Conservation (phyloP, 2,113 vertebrate genomes). For the Planiliza haematocheilus region DNA sequence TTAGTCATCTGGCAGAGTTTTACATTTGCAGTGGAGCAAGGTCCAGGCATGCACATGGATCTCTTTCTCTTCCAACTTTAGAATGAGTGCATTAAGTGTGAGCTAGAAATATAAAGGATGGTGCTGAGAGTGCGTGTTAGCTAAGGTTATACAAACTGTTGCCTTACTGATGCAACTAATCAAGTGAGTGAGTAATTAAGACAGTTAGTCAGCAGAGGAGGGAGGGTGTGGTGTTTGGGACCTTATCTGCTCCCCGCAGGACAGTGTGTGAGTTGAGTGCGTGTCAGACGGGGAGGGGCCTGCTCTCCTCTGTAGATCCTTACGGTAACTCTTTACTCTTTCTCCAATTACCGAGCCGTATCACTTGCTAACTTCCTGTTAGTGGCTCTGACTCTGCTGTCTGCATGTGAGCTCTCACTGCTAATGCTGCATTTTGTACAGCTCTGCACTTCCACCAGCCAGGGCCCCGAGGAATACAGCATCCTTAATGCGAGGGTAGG, state of each 20-base stretch:
- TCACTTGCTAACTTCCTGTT: slow-evolving; percentile 67
- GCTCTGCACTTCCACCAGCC: slow-evolving; percentile 29
- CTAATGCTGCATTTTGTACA: slow-evolving; percentile 61
- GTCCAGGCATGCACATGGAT: not conserved
- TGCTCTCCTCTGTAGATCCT: slow-evolving; percentile 44
- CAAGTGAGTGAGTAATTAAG: slow-evolving; percentile 40
- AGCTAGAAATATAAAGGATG: not conserved
- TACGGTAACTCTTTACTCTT: slow-evolving; percentile 70
- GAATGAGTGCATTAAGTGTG: not conserved
- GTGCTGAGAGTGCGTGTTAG: not conserved
- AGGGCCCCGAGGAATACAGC: slow-evolving; percentile 56
- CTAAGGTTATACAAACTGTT: slow-evolving; percentile 1
- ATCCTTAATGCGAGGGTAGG: slow-evolving; percentile 64
- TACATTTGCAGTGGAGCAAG: not conserved
- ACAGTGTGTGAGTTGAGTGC: slow-evolving; percentile 5
- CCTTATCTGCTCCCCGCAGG: slow-evolving; percentile 81
- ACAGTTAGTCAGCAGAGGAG: slow-evolving; percentile 43
- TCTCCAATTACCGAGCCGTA: slow-evolving; percentile 61
- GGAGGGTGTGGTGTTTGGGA: slow-evolving; percentile 74
- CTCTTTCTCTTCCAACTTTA: not conserved
- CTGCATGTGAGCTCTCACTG: slow-evolving; percentile 57
- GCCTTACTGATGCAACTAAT: slow-evolving; percentile 23
- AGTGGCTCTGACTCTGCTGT: slow-evolving; percentile 29
- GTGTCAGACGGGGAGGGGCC: slow-evolving; percentile 62
- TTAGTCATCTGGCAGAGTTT: too few species aligned